Base-by-base conservation (phyloP, 2,888 invertebrate species). In the Pheosia gnoma region DNA sequence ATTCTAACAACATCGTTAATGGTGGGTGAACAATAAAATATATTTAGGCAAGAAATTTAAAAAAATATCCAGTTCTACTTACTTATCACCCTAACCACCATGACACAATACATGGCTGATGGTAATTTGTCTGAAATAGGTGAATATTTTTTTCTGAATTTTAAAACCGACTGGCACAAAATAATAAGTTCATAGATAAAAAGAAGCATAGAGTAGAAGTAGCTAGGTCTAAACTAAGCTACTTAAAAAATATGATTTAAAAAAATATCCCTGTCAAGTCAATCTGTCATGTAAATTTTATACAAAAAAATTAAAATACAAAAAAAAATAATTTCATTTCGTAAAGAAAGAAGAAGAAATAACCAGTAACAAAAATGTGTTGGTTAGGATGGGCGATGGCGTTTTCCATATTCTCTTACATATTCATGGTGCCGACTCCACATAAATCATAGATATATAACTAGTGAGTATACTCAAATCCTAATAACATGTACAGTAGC, bases 1-100 rank as follows among this genome's bases (percentile, higher is more conserved):
- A 77, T 83, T 84, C 82, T 84, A 72, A 82, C 72, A 62, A 77
- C 72, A 80, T 80, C 82, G 83, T 86, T 87, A 90, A 90, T 90
- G 90, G 86, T 66, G 89, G 85, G 87, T 89, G 80, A 89, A 85
- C 84, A 77, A 87, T 90, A 88, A 89, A 89, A 85, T 84, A 87
- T 9, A 9, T 9, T 3, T 39, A 39, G 39, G 39, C 39, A 39
- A 25, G 25, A 25, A 25, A 25, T 25, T 25, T 25, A 25, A 25
- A 25, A 25, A 25, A 25, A 25, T 1, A 25, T 1, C 2, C 25
- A 25, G 25, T 25, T 25, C 25, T 25, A 25, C 25, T 25, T 25
- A 25, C 25, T 25, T 25, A 25, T 25, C 25, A 25, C 25, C 25
- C 25, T 25, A 25, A 25, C 25, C 25, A 25, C 25, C 25, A 25